These are phyloP conservation scores for Epinotia brunnichana DNA, from an alignment of 2,888 invertebrate species.

Conservation along the genomic window DNA sequence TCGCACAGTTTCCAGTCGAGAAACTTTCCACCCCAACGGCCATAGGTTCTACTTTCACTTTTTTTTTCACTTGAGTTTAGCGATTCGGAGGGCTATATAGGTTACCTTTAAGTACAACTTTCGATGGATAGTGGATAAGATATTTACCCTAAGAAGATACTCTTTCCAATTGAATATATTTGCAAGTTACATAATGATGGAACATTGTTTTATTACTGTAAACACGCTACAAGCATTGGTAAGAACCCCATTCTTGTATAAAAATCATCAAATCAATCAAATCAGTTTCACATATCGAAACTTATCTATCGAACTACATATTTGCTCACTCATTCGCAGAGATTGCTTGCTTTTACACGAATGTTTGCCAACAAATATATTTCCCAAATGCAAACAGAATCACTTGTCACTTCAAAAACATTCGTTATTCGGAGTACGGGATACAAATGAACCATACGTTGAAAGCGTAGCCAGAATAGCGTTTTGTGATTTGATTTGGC, in stretches of 20 bases:
- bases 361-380: conserved; percentile 27
- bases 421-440: not conserved
- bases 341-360: conserved; percentile 17
- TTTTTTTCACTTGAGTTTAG: too few relatives aligned
- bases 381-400: conserved; percentile 24
- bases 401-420: conserved; percentile 22
- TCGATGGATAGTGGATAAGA: too few relatives aligned
- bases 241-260: not conserved
- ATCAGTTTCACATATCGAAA: not conserved
- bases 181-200: too few relatives aligned
- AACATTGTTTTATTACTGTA: too few relatives aligned
- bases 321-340: conserved; percentile 4
- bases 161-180: too few relatives aligned
- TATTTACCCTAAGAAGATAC: too few relatives aligned
- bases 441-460: conserved; percentile 11
- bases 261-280: too few relatives aligned
- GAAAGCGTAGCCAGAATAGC: not conserved
- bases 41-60: too few relatives aligned
- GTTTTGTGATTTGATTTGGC: conserved; percentile 11
- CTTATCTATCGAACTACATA: not conserved
- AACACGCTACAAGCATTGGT: not conserved
- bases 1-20: too few relatives aligned
- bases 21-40: too few relatives aligned
- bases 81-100: too few relatives aligned
- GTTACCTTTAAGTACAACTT: too few relatives aligned